Percentiles rank a stretch among this genome's conserved stretches.
Evolutionary conservation across 2,888 invertebrate genomes (phyloP).

Genomic region (Parelbella ahira): DNA sequence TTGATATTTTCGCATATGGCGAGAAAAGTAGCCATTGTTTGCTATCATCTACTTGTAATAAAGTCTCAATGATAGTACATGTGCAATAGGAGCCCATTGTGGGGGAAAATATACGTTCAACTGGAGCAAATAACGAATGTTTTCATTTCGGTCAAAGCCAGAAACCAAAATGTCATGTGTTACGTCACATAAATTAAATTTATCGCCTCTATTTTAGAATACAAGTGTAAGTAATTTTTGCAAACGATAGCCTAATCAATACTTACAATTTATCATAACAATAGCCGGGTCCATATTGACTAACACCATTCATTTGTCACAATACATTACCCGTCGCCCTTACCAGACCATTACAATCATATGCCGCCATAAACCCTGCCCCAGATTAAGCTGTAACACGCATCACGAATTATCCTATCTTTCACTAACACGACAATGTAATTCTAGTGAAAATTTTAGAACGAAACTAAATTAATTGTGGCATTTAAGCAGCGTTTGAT

Average conservation of each 20-base stretch:
- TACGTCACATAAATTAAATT: too few species aligned
- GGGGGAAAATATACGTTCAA: too few species aligned
- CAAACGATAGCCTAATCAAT: background rate
- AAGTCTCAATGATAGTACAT: conserved; percentile 18
- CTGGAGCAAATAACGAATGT: too few species aligned
- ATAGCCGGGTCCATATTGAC: conserved; percentile 29
- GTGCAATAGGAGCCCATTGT: too few species aligned
- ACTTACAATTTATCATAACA: conserved; percentile 5
- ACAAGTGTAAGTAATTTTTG: too few species aligned
- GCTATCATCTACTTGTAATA: conserved; percentile 19
- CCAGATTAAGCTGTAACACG: conserved; percentile 54
- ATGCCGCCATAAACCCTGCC: conserved; percentile 53
- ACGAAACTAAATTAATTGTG: conserved; percentile 54
- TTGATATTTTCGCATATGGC: conserved; percentile 20
- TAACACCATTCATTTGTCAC: conserved; percentile 40
- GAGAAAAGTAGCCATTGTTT: conserved; percentile 15
- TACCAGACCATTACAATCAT: conserved; percentile 49
- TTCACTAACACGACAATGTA: conserved; percentile 31
- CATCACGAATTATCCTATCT: conserved; percentile 34
- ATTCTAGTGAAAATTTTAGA: conserved; percentile 54
- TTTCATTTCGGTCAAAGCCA: too few species aligned
- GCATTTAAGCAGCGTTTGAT: conserved; percentile 46
- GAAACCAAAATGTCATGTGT: too few species aligned
- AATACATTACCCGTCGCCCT: conserved; percentile 54
- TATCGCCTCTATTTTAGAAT: too few species aligned